Base-by-base conservation (phyloP, 2,888 invertebrate genomes). In the Oxyteleia sp. region DNA sequence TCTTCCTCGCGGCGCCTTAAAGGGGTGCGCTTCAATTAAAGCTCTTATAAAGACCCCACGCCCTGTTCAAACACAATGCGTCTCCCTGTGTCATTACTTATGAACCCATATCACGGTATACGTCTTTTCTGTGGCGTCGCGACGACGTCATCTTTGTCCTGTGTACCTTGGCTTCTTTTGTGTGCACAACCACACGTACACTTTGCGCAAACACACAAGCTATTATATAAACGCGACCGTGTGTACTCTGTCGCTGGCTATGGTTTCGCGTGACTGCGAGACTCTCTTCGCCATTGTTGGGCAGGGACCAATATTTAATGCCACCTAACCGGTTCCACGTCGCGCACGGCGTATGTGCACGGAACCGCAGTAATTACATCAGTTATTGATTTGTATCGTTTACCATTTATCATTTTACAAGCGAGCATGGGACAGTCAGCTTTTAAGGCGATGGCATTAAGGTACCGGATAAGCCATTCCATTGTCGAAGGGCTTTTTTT, bases 21-120 rank as follows among this genome's bases (percentile, higher is more conserved):
- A 87, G 88, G 85, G 85, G 87, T 86, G 87, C 72, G 81, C 87
- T 89, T 89, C 89, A 89, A 90, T 90, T 91, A 90, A 88, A 89
- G 85, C 91, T 90, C 88, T 89, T 89, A 89, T 86, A 80, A 69
- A 86, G 84, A 84, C 85, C 85, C 89, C 90, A 90, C 91, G 87
- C 90, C 91, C 88, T 89, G 84, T 86, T 89, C 89, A 90, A 91
- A 91, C 89, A 91, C 87, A 90, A 89, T 90, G 88, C 88, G 87
- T 88, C 86, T 86, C 80, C 83, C 85, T 41, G 72, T 74, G 71
- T 66, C 76, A 66, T 71, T 69, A 63, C 68, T 78, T 47, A 61
- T 61, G 66, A 83, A 78, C 45, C 74, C 80, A 82, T 84, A 82
- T 84, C 74, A 55, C 72, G 57, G 84, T 87, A 68, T 64, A 82